Evolutionary conservation across 2,797 vertebrate species (phyloP), one percentile per base, ranked within the genome.

Genomic region (Synaphobranchus kaupii): DNA sequence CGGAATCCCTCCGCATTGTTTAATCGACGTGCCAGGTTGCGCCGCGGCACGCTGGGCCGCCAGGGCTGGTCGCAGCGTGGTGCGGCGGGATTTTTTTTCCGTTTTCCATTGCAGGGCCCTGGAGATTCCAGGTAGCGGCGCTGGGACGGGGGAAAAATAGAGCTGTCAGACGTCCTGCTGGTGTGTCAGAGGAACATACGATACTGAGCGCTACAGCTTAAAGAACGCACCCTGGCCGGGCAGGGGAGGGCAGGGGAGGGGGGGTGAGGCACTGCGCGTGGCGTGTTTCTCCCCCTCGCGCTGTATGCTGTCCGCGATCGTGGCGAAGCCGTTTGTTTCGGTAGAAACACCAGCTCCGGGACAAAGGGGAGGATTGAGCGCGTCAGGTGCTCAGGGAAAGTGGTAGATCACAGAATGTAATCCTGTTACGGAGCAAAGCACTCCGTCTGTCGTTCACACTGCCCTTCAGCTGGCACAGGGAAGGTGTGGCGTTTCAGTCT

Each of bases 1-100:
- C 7, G 81, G n/a, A 83, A 15, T 56, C 54, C 52, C 81, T 54
- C 28, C 13, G 28, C 52, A 56, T 83, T 83, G 31, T 83, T 83
- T 83, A 56, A 56, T 31, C n/a, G 81, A 54, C 50, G 4, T 83
- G 80, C n/a, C 80, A 54, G 80, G 50, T 83, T 83, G 44, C 44
- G 31, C 80, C 10, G 80, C 50, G 9, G 48, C 81, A 48, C 6
- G 81, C 81, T 83, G 52, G 4, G 81, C 48, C 17, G 47, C 8
- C 47, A 17, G 28, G 13, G 31, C 13, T 20, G 81, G 28, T 4
- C n/a, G 9, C 81, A 83, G 81, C 52, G 6, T 34, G 50, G 34
- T 31, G 28, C 50, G 34, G 50, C 1, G 5, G 44, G 47, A 0
- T n/a, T 50, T 7, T 76, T 20, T 20, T 17, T 15, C 3, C 15